Evolutionary conservation across 1,140 invertebrate species (phyloP), one percentile per base, ranked within the genome.

Genomic region (Babylonia areolata): DNA sequence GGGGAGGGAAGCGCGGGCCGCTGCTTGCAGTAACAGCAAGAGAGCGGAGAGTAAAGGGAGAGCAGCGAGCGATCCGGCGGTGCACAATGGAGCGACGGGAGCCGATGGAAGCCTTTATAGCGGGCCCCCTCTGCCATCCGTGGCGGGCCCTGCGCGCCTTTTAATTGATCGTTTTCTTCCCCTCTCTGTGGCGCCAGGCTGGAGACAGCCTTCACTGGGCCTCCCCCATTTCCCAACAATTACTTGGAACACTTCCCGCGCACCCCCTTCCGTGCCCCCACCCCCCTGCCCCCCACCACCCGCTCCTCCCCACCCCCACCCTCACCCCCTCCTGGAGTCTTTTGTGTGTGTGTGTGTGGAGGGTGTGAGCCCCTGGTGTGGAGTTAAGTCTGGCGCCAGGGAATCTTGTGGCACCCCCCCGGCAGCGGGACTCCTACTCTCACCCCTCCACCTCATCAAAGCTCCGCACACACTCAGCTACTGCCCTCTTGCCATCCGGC

Each of bases 91-190:
- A n/a, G n/a, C n/a, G n/a, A n/a, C n/a, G n/a, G n/a, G n/a, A n/a
- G n/a, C n/a, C n/a, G n/a, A n/a, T n/a, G n/a, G n/a, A n/a, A n/a
- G n/a, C n/a, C n/a, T n/a, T n/a, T n/a, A n/a, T n/a, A n/a, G n/a
- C 51, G 51, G 51, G 51, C 31, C 12, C 23, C 64, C 15, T 23
- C 1, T 12, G 6, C 5, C 23, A 6, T 28, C 40, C 80, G 31
- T n/a, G 20, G 46, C 33, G 40, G 81, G 54, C 81, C 81, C 33
- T 33, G 54, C 69, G 81, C 51, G 54, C 54, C n/a, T 82, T 82
- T 82, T 82, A 82, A 82, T 82, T 82, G 81, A 82, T 82, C 64
- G 40, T 69, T 82, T 82, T 82, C 81, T 71, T 82, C 81, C 28
- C 46, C 81, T 33, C 81, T 39, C 31, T 17, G 33, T 35, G 81